Evolutionary conservation across 2,888 invertebrate species (phyloP), one percentile per base, ranked within the genome.

Genomic region (Mellilla xanthometata): DNA sequence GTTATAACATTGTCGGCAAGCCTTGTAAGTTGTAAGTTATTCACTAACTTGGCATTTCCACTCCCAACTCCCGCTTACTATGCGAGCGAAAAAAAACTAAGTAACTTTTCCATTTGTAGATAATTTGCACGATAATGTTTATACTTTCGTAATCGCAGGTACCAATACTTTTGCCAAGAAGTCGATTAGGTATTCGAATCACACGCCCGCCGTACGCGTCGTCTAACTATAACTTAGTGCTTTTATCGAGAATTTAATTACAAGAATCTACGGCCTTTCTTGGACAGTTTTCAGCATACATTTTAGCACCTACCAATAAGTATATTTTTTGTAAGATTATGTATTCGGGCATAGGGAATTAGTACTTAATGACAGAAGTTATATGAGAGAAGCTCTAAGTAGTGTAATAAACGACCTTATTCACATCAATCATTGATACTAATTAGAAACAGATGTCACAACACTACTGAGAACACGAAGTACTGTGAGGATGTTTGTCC

Each of bases 151-250:
- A 47, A 31, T 48, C 40, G 38, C 41, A 46, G 39, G 24, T 11
- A 28, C 32, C 23, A 27, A 36, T 32, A 38, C 13, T 53, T 44
- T 19, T 19, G 15, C 6, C 15, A 1, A n/a, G n/a, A n/a, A n/a
- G 15, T 48, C 33, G 64, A 81, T 84, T 81, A 78, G 45, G 68
- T 54, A 82, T 83, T 82, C 83, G 65, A 71, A 71, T 71, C 81
- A 79, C 76, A 72, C 52, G 56, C 53, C 49, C 40, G 38, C 54
- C 64, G 60, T 60, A 58, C 68, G 69, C 65, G 65, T 65, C 26
- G 57, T 58, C 33, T 13, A 39, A 19, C 15, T 19, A 36, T 72
- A 76, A 76, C 70, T 78, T 71, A 72, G 67, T 63, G 62, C 62
- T 58, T 38, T 46, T 39, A 51, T 48, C 43, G 60, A 60, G 69